Conservation (phyloP, 2,113 vertebrate genomes). For the Seriola quinqueradiata region DNA sequence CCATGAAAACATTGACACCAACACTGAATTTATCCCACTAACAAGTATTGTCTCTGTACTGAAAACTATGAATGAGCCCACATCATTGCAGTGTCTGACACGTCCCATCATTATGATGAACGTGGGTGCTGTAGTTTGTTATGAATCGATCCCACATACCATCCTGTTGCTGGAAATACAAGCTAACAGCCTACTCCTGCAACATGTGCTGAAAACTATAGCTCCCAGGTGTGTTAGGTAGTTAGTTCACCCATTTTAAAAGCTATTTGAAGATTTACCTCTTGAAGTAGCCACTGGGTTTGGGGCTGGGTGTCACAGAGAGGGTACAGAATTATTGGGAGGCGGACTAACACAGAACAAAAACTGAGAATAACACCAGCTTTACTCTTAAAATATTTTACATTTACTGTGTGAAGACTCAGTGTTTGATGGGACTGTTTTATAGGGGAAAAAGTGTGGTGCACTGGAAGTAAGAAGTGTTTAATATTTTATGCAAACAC, state of each 20-base stretch:
- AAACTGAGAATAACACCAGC: not conserved
- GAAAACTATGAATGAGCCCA: not conserved
- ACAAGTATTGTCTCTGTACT: not conserved
- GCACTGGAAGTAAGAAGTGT: not conserved
- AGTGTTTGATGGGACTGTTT: not conserved
- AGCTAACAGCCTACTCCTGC: not conserved
- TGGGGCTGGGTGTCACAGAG: not conserved
- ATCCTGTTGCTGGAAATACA: not conserved
- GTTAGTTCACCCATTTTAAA: not conserved
- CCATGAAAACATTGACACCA: not conserved
- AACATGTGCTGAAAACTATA: not conserved
- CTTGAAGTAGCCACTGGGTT: not conserved
- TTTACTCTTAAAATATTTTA: not conserved
- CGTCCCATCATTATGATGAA: not conserved
- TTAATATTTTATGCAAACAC: slow-evolving; percentile 14
- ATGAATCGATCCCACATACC: not conserved
- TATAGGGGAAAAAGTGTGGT: not conserved
- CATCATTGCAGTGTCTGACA: not conserved
- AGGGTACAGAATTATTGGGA: not conserved
- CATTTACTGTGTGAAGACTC: not conserved
- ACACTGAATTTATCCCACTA: not conserved
- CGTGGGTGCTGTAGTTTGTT: not conserved
- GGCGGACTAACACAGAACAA: not conserved
- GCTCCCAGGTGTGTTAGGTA: not conserved
- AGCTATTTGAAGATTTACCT: not conserved